Conservation (phyloP, 2,113 vertebrate species). For the Accipiter virgatus region DNA sequence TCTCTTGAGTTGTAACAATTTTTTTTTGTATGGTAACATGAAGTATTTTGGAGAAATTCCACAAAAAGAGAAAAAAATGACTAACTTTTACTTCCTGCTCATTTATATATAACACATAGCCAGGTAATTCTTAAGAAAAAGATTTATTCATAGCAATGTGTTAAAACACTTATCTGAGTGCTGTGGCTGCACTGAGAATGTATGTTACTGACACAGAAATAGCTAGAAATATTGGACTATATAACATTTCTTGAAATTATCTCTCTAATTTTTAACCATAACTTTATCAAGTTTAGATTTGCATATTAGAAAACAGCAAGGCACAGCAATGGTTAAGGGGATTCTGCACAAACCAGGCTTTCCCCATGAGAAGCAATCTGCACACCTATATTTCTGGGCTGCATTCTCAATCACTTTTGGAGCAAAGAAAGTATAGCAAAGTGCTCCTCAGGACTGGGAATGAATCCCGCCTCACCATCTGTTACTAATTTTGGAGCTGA, state of each 20-base stretch:
- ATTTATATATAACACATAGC: neutral
- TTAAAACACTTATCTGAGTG: neutral
- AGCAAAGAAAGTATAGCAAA: conserved; percentile 49
- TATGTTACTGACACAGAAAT: neutral
- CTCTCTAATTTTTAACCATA: neutral
- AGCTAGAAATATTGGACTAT: neutral
- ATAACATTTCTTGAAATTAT: neutral
- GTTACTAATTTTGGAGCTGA: conserved; percentile 67
- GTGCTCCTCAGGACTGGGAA: conserved; percentile 62
- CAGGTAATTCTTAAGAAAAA: neutral
- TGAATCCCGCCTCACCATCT: conserved; percentile 68
- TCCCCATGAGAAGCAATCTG: conserved; percentile 37
- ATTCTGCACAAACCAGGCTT: neutral
- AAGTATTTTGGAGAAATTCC: neutral
- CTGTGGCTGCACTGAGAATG: neutral
- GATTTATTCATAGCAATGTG: neutral
- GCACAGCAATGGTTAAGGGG: conserved; percentile 18
- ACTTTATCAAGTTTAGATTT: neutral
- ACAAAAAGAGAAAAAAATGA: neutral
- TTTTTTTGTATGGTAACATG: neutral
- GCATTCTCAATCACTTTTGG: conserved; percentile 54
- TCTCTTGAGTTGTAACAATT: neutral
- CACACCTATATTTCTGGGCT: conserved; percentile 59
- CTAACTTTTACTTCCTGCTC: neutral
- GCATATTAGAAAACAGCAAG: neutral